These are phyloP conservation scores for Ephialtes manifestator DNA, from an alignment of 2,888 invertebrate species.

Conservation along the genomic window DNA sequence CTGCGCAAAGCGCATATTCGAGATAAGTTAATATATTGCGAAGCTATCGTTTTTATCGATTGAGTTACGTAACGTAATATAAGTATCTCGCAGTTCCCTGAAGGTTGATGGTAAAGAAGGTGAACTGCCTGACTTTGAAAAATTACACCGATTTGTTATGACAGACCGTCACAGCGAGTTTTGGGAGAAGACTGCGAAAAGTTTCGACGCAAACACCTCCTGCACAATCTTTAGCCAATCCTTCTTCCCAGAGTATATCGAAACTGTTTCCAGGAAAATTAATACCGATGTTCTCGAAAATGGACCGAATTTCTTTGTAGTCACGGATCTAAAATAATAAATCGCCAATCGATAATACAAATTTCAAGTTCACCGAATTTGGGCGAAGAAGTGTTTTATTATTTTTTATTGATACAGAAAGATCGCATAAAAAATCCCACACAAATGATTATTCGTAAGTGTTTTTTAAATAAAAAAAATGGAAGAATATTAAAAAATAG, in stretches of 20 bases:
- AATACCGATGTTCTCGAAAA: constrained; percentile 75
- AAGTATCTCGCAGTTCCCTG: not conserved
- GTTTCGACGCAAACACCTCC: constrained; percentile 78
- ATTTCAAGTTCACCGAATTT: not conserved
- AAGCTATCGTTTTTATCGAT: constrained; percentile 24
- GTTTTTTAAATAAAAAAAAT: not conserved
- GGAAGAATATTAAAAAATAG: not conserved
- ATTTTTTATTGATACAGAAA: too few relatives aligned
- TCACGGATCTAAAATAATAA: constrained; percentile 69
- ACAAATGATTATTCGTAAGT: too few relatives aligned
- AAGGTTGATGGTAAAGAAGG: not conserved
- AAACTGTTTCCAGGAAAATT: constrained; percentile 76
- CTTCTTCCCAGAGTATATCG: constrained; percentile 77
- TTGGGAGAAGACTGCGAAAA: constrained; percentile 63
- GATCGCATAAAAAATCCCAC: too few relatives aligned
- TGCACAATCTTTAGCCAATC: constrained; percentile 73
- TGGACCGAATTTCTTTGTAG: constrained; percentile 73
- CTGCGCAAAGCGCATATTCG: not conserved
- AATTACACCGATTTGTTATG: constrained; percentile 8
- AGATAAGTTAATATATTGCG: not conserved
- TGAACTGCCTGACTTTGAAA: not conserved
- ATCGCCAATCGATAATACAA: not conserved
- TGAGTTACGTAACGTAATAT: constrained; percentile 9
- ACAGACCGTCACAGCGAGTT: constrained; percentile 39
- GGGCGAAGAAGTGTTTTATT: too few relatives aligned